Evolutionary conservation across 2,888 invertebrate species (phyloP), one percentile per base, ranked within the genome.

Genomic region (Malthinus seriepunctatus): DNA sequence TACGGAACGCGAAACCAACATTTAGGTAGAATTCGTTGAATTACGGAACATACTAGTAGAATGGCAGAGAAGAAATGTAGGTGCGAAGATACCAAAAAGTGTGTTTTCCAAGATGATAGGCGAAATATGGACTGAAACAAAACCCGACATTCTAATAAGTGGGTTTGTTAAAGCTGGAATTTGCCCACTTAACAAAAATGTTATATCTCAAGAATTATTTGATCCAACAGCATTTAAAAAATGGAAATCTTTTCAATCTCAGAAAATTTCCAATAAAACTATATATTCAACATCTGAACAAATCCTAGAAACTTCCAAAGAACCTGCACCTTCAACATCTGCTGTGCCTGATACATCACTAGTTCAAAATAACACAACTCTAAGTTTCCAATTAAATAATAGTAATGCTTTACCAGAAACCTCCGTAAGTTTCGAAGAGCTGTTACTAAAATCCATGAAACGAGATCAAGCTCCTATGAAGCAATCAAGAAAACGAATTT

Each of bases 91-190:
- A 46, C 59, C 62, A 63, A 65, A 64, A 54, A 56, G 42, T 56
- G 63, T 37, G 37, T 65, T 63, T 62, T 62, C 63, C 33, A 42
- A 58, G 46, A 50, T 63, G 45, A 32, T 63, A 12, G 57, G 67
- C 44, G 55, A 63, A 45, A 54, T 46, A 15, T 65, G 63, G 61
- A 49, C 9, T 38, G 49, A 52, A 44, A 39, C 52, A 42, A 59
- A 46, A 12, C 46, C 56, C 32, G 39, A 56, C 9, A 46, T 63
- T 14, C 46, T 66, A 15, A 15, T 49, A 12, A 63, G 49, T 51
- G 63, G 63, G 8, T 64, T 64, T 45, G 39, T 39, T 15, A 64
- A 63, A 53, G 53, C 51, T 10, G 64, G 64, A 11, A 63, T 63
- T 47, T 50, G 10, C 42, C 63, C 63, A 48, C 12, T 55, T 39